phyloP scores from a whole-genome alignment of 2,888 invertebrate genomes.

The Anaspis maculata region DNA sequence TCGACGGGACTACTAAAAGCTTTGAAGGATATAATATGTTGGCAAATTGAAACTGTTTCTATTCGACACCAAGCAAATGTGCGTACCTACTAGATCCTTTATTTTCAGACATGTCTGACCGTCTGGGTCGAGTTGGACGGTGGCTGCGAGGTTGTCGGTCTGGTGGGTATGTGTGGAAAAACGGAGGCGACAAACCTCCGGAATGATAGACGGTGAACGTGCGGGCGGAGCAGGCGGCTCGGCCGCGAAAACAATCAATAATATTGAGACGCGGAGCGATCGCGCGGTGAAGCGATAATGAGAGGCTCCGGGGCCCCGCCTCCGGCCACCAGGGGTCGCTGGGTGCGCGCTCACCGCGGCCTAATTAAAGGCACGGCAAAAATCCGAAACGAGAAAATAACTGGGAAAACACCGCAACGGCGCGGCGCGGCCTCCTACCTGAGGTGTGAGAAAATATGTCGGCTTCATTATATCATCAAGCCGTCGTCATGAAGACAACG shows the following conservation, averaged over 20 bases:
- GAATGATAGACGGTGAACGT: constrained; percentile 4
- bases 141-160: too few species aligned
- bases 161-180: constrained; percentile 5
- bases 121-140: too few species aligned
- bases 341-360: constrained; percentile 13
- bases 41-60: too few species aligned
- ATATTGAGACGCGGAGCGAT: constrained; percentile 44
- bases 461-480: constrained; percentile 46
- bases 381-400: constrained; percentile 35
- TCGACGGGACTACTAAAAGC: too few species aligned
- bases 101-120: too few species aligned
- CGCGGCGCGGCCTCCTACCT: constrained; percentile 25
- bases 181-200: constrained; percentile 8
- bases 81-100: too few species aligned
- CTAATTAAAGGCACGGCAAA: constrained; percentile 16
- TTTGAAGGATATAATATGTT: too few species aligned
- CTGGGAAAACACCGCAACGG: constrained; percentile 39
- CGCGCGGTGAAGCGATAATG: constrained; percentile 50
- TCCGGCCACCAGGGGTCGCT: constrained; percentile 27
- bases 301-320: constrained; percentile 44
- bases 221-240: constrained; percentile 33
- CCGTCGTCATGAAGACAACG: constrained; percentile 43
- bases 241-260: constrained; percentile 47
- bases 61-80: too few species aligned
- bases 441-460: constrained; percentile 44